Evolutionary conservation across 2,113 vertebrate species (phyloP).

Genomic region (Cranoglanis bouderius): DNA sequence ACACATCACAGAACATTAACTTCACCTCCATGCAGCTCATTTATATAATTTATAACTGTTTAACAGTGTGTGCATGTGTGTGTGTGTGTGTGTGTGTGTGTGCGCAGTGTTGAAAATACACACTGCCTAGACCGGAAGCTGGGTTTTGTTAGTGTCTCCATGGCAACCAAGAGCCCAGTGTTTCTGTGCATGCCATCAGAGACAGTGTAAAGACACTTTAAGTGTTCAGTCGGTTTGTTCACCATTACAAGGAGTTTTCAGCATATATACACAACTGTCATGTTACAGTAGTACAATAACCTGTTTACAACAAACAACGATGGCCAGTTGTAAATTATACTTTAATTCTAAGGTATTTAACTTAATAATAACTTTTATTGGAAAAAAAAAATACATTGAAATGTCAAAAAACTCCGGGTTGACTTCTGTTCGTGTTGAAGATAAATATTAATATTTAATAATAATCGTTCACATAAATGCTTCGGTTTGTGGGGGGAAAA

Average conservation of each 20-base stretch:
- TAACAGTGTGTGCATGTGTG: background rate
- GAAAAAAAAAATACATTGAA: background rate
- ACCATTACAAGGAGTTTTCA: background rate
- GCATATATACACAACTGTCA: background rate
- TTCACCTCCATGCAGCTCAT: background rate
- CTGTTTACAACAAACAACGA: background rate
- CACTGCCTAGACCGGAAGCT: conserved; percentile 31
- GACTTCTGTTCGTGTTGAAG: background rate
- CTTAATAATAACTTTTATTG: background rate
- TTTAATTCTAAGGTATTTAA: background rate
- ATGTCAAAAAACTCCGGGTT: background rate
- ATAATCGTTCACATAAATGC: background rate
- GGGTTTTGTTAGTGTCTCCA: conserved; percentile 74
- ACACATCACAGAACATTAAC: background rate
- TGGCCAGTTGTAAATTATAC: background rate
- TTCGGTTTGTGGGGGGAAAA: no score
- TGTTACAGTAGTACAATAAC: background rate
- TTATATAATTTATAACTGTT: background rate
- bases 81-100: no score
- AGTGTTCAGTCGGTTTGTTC: background rate
- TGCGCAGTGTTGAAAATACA: background rate
- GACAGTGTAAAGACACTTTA: background rate
- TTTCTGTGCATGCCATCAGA: conserved; percentile 16
- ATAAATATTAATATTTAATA: background rate
- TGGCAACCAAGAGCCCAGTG: conserved; percentile 58